Evolutionary conservation across 2,888 invertebrate genomes (phyloP), one percentile per base, ranked within the genome.

Genomic region (Spisula solida): DNA sequence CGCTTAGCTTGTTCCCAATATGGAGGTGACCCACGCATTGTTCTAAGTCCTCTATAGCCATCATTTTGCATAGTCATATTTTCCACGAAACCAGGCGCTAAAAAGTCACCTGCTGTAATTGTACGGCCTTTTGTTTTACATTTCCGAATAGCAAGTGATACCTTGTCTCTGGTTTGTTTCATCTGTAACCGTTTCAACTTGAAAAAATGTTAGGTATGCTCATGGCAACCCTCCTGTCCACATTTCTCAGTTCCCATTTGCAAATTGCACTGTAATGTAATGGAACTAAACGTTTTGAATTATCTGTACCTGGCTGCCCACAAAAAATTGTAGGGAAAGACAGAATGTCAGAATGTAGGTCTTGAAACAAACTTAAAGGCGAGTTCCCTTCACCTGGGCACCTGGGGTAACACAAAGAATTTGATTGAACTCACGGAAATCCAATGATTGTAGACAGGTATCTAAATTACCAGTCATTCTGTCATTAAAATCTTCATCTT

Each of bases 31-130:
- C 92, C 90, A 16, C 90, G 78, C 31, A 91, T 20, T 31, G 82
- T 92, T 34, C 90, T 60, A 10, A 91, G 79, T 20, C 91, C 90
- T 81, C 88, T 55, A 70, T 88, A 91, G 20, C 90, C 92, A 81
- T 91, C 92, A 91, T 92, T 80, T 56, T 86, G 90, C 88, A 86
- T 91, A 31, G 88, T 81, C 20, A 91, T 18, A 18, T 90, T 84
- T 14, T 91, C 82, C 47, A 89, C 86, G 81, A 91, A 88, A 20
- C 86, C 81, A 41, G 87, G 86, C 2, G 25, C 60, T 16, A 85
- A 55, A 10, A 88, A 25, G 16, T 90, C 78, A 66, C 82, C 89
- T 47, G 88, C 89, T 29, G 91, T 88, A 10, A 86, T 6, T 20
- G 20, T 81, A n/a, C 25, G 20, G 1, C 83, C 83, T 41, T 81